Base-by-base conservation (phyloP, 2,113 vertebrate genomes). In the Poeciliopsis retropinna region DNA sequence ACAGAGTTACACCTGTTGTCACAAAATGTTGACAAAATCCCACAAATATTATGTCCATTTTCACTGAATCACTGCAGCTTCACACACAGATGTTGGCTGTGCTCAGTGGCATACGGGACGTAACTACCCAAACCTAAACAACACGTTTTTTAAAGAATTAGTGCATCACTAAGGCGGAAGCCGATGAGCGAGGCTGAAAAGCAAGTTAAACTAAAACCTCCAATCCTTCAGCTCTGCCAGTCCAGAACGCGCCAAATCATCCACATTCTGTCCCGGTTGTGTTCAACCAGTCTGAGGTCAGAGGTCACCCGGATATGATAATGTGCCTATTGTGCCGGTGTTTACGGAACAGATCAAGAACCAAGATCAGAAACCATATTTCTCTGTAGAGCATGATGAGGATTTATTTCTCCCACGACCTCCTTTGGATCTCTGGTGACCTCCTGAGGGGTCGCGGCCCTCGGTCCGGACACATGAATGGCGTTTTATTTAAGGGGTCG, bases 321-420 rank as follows among this genome's bases (percentile, higher is more conserved):
- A 57, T 57, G 51, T n/a, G 51, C 8, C 51, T 57, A 14, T n/a
- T 27, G 25, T 32, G 29, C 19, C 4, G 29, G 14, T 13, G 44
- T 51, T 54, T 69, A 69, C 44, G 54, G 17, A 54, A 54, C 3
- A 19, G 73, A 68, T 80, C 71, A 69, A 41, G 73, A 73, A 60
- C 73, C 69, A 66, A 27, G 57, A 79, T 81, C 28, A 72, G 57
- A 19, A 25, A 29, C 51, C 51, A 57, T 57, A 57, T 57, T 57
- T 57, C 22, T 57, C 51, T 57, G 51, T 57, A 57, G 51, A 57
- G 51, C 22, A 25, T n/a, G 60, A 44, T 12, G 51, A 44, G 57
- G 9, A 39, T 72, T 69, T 64, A 61, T 75, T 80, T 83, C 73
- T 90, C 88, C 84, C 86, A 88, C 67, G 81, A 82, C 85, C 86